These are phyloP conservation scores for Crocidura indochinensis DNA, from an alignment of 2,797 vertebrate species.

Conservation along the genomic window DNA sequence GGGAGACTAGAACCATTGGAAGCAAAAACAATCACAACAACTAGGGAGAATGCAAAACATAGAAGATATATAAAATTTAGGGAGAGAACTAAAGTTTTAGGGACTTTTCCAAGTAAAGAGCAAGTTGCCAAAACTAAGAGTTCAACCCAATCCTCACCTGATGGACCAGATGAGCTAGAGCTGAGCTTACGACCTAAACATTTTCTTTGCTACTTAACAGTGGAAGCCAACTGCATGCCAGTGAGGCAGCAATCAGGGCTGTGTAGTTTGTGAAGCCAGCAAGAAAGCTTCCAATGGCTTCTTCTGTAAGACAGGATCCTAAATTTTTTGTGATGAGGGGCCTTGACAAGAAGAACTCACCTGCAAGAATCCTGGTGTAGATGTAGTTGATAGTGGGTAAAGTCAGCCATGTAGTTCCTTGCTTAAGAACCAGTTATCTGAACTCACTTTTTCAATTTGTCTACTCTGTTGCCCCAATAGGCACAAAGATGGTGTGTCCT, in stretches of 20 bases:
- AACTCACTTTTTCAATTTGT: neutral
- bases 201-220: constrained; percentile 4
- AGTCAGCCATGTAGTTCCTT: neutral
- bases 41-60: neutral
- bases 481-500: neutral
- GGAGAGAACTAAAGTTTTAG: neutral
- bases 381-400: neutral
- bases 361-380: neutral
- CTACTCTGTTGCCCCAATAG: neutral
- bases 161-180: neutral
- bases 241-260: neutral
- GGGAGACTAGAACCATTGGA: neutral
- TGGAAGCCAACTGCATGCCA: constrained; percentile 5
- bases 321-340: too few relatives aligned
- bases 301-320: neutral
- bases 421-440: neutral
- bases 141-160: neutral
- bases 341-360: rapidly evolving
- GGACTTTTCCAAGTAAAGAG: neutral
- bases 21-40: neutral
- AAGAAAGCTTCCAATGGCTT: neutral
- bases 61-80: neutral
- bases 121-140: neutral
- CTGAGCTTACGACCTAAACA: neutral
- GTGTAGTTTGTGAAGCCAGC: neutral